Conservation (phyloP, 2,888 invertebrate species). For the Tridacna gigas region DNA sequence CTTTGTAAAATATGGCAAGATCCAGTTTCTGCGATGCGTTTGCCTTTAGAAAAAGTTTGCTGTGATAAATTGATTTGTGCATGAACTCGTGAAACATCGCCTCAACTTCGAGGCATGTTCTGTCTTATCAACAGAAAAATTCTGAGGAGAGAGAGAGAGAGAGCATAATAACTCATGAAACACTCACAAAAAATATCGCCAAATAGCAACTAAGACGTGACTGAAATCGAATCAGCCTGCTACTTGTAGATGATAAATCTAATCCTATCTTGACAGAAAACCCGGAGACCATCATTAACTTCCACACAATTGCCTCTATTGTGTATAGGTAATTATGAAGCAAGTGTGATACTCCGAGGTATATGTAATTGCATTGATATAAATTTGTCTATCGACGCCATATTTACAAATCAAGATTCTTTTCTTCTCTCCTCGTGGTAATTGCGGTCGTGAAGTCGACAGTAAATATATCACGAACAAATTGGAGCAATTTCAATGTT, state of each 20-base stretch:
- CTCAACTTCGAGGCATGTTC: too few species aligned
- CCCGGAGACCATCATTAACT: too few species aligned
- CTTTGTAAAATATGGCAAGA: too few species aligned
- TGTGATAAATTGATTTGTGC: too few species aligned
- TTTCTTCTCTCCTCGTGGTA: neutral
- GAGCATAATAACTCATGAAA: neutral
- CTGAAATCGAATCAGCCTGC: neutral
- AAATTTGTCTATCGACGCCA: conserved; percentile 5
- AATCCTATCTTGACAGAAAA: too few species aligned
- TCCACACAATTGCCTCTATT: too few species aligned
- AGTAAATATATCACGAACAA: neutral
- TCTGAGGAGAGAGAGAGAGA: neutral
- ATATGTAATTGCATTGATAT: conserved; percentile 5
- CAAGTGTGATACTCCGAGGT: neutral
- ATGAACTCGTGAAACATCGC: too few species aligned
- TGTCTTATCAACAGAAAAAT: too few species aligned
- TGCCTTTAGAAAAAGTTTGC: too few species aligned
- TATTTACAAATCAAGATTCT: neutral
- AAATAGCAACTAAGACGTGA: neutral
- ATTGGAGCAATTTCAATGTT: conserved; percentile 8
- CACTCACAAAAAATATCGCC: neutral
- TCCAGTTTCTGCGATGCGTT: too few species aligned
- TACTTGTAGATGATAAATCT: too few species aligned
- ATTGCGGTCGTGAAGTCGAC: conserved; percentile 6
- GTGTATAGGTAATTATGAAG: too few species aligned